Evolutionary conservation across 2,113 vertebrate genomes (phyloP), one percentile per base, ranked within the genome.

Genomic region (Lophius piscatorius): DNA sequence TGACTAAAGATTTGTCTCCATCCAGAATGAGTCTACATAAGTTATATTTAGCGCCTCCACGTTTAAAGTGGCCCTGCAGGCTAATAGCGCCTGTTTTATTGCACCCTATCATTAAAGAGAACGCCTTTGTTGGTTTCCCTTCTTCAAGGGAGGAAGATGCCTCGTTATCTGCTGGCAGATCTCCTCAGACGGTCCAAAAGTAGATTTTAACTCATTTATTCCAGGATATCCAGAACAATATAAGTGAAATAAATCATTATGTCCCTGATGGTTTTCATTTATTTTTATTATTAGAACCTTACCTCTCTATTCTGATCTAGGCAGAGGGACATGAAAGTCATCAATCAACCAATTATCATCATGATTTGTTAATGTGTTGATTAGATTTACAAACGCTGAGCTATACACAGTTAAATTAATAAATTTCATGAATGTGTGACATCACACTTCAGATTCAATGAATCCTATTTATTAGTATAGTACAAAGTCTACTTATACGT

Each of bases 11-110:
- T 73, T 67, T 54, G 29, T 50, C 52, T 75, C 28, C 26, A 39
- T 38, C 54, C 56, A 70, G 63, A 74, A 80, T 23, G 40, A 59
- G 63, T 28, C 55, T 55, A 41, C 33, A 42, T 55, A 29, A 68
- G 61, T 81, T 81, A 73, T 65, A 83, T 80, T 79, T 75, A 82
- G 69, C 55, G 18, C 56, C 35, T 68, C 52, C 48, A 20, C 49
- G 36, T 55, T 74, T 64, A 58, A 75, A 73, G 82, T 76, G 64
- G 65, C 52, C 80, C 68, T 48, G 33, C 59, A 29, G 78, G 70
- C 63, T 63, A 76, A 78, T 80, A 74, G 77, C 54, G 78, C 49
- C 50, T 49, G 64, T 68, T 83, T 83, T 84, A 79, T 61, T 69
- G 48, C 74, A 65, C 58, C 51, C 64, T 76, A 81, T 73, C 55